Base-by-base conservation (phyloP, 1,140 invertebrate species). In the Apis laboriosa region DNA sequence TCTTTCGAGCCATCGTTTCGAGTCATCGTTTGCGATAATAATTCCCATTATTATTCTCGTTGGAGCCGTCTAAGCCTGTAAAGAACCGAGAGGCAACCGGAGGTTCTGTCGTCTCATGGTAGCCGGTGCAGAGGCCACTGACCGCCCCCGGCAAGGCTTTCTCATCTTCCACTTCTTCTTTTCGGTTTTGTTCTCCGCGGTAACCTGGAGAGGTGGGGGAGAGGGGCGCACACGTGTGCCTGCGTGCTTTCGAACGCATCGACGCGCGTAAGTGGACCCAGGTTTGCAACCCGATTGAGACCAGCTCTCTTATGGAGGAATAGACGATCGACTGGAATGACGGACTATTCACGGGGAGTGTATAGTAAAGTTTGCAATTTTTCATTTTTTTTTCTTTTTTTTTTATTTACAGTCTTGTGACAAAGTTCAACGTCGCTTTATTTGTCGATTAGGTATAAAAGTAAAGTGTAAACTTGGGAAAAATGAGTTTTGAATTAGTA, bases 91-190 rank as follows among this genome's bases (percentile, higher is more conserved):
- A 68, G 60, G n/a, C 64, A 63, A 19, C 34, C 4, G 68, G 34
- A 43, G 49, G 61, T 58, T 58, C 51, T 58, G 81, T 63, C 81
- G 77, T 71, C 76, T 86, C 83, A 80, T 85, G 84, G 88, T 90
- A 91, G 90, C 82, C 85, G 85, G 86, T 89, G 89, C 89, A 90
- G 91, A 85, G 92, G 92, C 92, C 92, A 92, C 85, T 93, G 92
- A 93, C 92, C 92, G 92, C 90, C 91, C 91, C 91, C 89, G 92
- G 90, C 92, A 93, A 93, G 91, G 91, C 90, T 91, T 89, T 87
- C 86, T 84, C 85, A 78, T 88, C 86, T 83, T 86, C 75, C 78
- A 71, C 66, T 88, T 85, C 86, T 85, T 84, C 84, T 77, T 85
- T 81, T 78, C 72, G 74, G 75, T 85, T 88, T 84, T 89, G 85